These are phyloP conservation scores for Lycocorax pyrrhopterus DNA, from an alignment of 2,113 vertebrate genomes.

Conservation along the genomic window DNA sequence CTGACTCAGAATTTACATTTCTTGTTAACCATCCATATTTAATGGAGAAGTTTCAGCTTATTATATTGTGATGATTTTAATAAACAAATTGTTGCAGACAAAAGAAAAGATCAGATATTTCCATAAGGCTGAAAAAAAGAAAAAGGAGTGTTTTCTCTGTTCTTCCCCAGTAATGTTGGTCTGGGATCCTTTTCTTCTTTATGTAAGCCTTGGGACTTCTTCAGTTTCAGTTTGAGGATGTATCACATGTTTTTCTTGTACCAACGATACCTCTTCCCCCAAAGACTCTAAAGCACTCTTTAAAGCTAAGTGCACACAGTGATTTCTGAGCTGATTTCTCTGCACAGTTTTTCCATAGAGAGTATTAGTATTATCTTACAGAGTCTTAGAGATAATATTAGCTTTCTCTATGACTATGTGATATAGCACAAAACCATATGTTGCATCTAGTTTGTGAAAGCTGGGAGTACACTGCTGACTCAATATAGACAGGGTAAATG, in stretches of 20 bases:
- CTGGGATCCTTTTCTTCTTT: constrained; percentile 19
- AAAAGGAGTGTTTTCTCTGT: neutral
- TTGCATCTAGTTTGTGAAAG: neutral
- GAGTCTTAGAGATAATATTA: constrained; percentile 53
- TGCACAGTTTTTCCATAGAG: neutral
- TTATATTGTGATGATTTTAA: neutral
- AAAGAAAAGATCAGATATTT: neutral
- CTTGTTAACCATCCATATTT: neutral
- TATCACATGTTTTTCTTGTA: constrained; percentile 45
- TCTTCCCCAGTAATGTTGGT: neutral
- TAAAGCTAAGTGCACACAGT: neutral
- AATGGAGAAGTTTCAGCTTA: neutral
- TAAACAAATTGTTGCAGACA: neutral
- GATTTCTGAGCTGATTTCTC: constrained; percentile 40
- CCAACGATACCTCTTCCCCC: neutral
- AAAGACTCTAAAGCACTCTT: constrained; percentile 10
- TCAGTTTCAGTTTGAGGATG: constrained; percentile 32
- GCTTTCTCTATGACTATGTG: constrained; percentile 5
- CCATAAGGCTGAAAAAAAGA: neutral
- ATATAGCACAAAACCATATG: constrained; percentile 46
- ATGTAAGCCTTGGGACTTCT: constrained; percentile 35
- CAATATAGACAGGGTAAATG: neutral
- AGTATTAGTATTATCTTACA: constrained; percentile 53
- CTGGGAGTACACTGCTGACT: neutral
- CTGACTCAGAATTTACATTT: neutral